Evolutionary conservation across 2,113 vertebrate genomes (phyloP).

Genomic region (Esox niger): DNA sequence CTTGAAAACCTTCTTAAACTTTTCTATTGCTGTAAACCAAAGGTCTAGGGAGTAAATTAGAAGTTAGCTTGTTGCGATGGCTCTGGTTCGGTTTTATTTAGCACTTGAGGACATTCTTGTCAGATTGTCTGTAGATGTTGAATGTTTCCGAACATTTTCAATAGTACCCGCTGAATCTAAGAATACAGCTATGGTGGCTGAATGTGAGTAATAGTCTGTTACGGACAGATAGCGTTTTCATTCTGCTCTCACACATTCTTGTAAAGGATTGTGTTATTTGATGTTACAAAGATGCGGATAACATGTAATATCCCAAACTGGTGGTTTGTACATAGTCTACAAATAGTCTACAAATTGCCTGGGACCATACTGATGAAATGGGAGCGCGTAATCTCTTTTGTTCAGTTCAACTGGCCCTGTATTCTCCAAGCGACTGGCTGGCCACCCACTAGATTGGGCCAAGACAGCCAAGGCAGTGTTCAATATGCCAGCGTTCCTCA

Average conservation of each 20-base stretch:
- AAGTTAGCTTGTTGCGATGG: constrained; percentile 34
- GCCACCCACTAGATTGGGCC: constrained; percentile 55
- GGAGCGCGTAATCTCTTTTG: constrained; percentile 5
- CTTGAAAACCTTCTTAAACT: constrained; percentile 65
- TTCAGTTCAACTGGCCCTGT: constrained; percentile 21
- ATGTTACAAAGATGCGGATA: background rate
- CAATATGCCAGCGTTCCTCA: no score
- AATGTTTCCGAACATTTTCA: background rate
- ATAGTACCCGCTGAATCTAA: no score
- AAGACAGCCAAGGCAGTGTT: background rate
- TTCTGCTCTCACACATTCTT: no score
- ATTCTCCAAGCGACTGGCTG: constrained; percentile 74
- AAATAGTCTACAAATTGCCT: background rate
- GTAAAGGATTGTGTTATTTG: no score
- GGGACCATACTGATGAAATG: background rate
- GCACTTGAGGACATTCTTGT: background rate
- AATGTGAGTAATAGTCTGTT: no score
- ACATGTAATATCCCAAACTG: background rate
- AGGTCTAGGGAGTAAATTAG: constrained; percentile 52
- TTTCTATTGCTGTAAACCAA: constrained; percentile 71
- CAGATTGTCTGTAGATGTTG: background rate
- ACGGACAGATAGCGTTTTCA: no score
- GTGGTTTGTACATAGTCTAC: background rate
- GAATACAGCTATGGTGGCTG: no score
- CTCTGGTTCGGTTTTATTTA: constrained; percentile 43